Evolutionary conservation across 2,888 invertebrate genomes (phyloP).

Genomic region (Physocephala rufipes): DNA sequence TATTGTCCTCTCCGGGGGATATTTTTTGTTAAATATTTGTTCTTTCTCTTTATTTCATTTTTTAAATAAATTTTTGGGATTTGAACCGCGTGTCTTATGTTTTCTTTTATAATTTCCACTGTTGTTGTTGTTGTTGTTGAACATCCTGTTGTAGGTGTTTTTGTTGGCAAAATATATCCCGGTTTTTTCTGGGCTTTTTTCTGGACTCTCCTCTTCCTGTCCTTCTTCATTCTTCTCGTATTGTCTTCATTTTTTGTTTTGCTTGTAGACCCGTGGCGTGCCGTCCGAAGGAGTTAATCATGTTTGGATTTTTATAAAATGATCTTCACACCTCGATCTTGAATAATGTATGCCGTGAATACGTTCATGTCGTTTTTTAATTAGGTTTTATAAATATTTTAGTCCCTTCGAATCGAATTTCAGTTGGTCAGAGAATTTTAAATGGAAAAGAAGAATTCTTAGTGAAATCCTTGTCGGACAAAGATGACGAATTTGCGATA

Average conservation of each 20-base stretch:
- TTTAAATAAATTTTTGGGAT: neutral
- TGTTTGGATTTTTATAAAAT: slow-evolving; percentile 57
- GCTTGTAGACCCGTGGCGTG: slow-evolving; percentile 33
- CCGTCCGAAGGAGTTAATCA: slow-evolving; percentile 30
- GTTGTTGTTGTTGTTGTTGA: slow-evolving; percentile 1
- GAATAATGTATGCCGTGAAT: neutral
- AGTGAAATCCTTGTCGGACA: no score
- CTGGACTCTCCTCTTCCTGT: no score
- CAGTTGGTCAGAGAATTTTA: slow-evolving; percentile 20
- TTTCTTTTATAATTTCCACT: neutral
- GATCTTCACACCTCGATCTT: slow-evolving; percentile 60
- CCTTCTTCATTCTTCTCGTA: slow-evolving; percentile 40
- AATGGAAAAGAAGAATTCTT: neutral
- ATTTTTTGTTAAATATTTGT: neutral
- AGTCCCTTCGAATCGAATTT: neutral
- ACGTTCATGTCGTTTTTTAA: slow-evolving; percentile 1
- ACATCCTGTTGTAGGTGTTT: slow-evolving; percentile 51
- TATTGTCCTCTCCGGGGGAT: neutral
- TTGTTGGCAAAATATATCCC: slow-evolving; percentile 59
- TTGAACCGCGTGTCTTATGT: neutral
- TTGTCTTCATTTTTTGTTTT: slow-evolving; percentile 29
- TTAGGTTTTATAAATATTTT: neutral
- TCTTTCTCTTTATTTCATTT: neutral
- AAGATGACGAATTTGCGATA: no score
- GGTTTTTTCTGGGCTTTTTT: neutral